Conservation (phyloP, 2,888 invertebrate species). For the Drosophila pseudotakahashii region DNA sequence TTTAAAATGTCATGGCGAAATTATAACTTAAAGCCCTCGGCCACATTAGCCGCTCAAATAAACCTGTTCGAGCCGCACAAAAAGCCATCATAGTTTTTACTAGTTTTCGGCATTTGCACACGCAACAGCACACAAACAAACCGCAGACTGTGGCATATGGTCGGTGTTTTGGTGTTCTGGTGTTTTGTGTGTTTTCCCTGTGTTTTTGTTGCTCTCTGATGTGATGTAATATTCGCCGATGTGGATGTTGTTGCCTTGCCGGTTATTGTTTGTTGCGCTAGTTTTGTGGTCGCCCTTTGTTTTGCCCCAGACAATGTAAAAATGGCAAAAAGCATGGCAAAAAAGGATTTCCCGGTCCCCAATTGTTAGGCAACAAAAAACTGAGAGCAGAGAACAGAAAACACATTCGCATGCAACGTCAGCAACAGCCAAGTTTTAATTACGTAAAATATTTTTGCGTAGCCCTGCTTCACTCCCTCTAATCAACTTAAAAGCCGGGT, state of each 20-base stretch:
- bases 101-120: conserved; percentile 14
- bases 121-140: conserved; percentile 30
- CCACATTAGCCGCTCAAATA: conserved; percentile 28
- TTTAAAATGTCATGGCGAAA: conserved; percentile 43
- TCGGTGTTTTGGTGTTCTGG: conserved; percentile 20
- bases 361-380: conserved; percentile 19
- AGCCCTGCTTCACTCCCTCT: conserved; percentile 51
- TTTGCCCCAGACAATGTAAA: conserved; percentile 62
- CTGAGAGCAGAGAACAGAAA: conserved; percentile 37
- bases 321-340: conserved; percentile 23
- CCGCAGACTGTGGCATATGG: conserved; percentile 52
- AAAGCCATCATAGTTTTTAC: conserved; percentile 44
- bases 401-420: conserved; percentile 61
- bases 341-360: conserved; percentile 11
- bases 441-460: conserved; percentile 78
- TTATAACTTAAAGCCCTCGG: conserved; percentile 55
- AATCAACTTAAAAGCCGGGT: conserved; percentile 73
- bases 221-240: conserved; percentile 45
- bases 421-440: conserved; percentile 73
- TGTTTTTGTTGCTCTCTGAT: conserved; percentile 42
- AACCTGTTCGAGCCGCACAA: conserved; percentile 36
- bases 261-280: conserved; percentile 66
- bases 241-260: conserved; percentile 15
- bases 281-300: conserved; percentile 73
- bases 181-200: conserved; percentile 5